Percentiles rank a stretch among this genome's conserved stretches.
These are phyloP conservation scores for Spea hammondii DNA, from an alignment of 2,797 vertebrate species.

Conservation along the genomic window DNA sequence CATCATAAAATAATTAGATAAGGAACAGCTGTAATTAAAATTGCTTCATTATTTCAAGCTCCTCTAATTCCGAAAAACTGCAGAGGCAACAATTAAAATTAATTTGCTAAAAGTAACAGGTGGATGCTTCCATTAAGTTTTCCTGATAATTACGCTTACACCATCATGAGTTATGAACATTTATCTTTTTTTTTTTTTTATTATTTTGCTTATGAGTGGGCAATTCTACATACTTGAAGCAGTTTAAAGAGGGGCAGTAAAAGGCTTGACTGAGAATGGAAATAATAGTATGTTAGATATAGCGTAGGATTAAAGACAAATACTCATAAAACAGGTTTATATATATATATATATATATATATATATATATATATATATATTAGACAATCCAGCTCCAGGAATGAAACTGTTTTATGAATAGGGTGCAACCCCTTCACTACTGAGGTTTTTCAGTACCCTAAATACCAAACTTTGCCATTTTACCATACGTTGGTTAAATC, in stretches of 20 bases:
- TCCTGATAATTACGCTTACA: neutral
- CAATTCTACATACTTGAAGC: neutral
- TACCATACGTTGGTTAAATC: too few species aligned
- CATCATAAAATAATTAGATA: conserved; percentile 15
- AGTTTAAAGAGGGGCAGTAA: neutral
- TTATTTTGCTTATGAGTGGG: neutral
- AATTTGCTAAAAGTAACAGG: conserved; percentile 7
- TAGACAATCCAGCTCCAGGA: too few species aligned
- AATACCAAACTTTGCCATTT: too few species aligned
- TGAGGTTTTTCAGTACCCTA: too few species aligned
- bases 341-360: too few species aligned
- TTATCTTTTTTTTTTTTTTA: neutral
- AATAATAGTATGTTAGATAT: neutral
- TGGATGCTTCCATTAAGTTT: conserved; percentile 2
- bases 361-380: too few species aligned
- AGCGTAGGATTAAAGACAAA: too few species aligned
- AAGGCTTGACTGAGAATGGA: neutral
- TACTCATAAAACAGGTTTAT: too few species aligned
- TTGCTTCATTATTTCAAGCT: conserved; percentile 11
- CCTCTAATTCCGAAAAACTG: conserved; percentile 6
- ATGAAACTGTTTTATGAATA: too few species aligned
- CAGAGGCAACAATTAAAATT: conserved; percentile 5
- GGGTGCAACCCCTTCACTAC: too few species aligned
- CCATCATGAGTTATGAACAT: neutral
- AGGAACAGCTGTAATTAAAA: conserved; percentile 9